A percentile compares a stretch with the other conserved stretches of the same genome.
Evolutionary conservation across 2,888 invertebrate species (phyloP).

Genomic region (Synergus japonicus): DNA sequence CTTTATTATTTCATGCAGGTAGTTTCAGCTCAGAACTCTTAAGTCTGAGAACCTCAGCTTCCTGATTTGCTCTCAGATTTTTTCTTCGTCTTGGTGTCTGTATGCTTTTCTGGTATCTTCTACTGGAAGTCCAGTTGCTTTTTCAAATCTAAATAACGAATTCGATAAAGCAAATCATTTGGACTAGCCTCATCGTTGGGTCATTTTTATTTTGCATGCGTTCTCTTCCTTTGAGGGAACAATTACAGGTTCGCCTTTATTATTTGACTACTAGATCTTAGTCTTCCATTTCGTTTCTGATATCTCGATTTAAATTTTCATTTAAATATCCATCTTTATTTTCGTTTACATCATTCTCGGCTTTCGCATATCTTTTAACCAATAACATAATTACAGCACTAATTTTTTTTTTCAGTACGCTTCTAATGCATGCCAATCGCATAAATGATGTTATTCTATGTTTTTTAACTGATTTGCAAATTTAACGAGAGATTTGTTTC

Average conservation of each 20-base stretch:
- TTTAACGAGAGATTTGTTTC: constrained; percentile 71
- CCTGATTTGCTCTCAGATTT: constrained; percentile 32
- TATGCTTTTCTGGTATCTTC: constrained; percentile 42
- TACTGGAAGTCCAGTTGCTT: constrained; percentile 35
- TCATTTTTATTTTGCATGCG: constrained; percentile 39
- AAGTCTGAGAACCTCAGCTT: constrained; percentile 44
- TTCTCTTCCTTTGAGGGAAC: constrained; percentile 24
- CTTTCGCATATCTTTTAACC: constrained; percentile 4
- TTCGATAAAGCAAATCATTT: constrained; percentile 29
- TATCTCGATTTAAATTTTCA: not conserved
- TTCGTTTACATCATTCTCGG: constrained; percentile 7
- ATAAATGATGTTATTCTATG: constrained; percentile 32
- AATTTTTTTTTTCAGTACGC: constrained; percentile 30
- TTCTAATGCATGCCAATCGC: constrained; percentile 24
- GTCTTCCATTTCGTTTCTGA: not conserved
- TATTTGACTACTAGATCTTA: constrained; percentile 7
- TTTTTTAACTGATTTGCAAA: not conserved
- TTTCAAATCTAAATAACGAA: constrained; percentile 26
- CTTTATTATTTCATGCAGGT: constrained; percentile 45
- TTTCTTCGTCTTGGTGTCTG: constrained; percentile 41
- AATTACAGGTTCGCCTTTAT: constrained; percentile 35
- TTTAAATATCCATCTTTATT: not conserved
- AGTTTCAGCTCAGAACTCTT: constrained; percentile 44
- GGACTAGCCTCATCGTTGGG: constrained; percentile 20
- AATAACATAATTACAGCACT: constrained; percentile 9